Base-by-base conservation (phyloP, 1,140 invertebrate species). In the Brachionus rubens region DNA sequence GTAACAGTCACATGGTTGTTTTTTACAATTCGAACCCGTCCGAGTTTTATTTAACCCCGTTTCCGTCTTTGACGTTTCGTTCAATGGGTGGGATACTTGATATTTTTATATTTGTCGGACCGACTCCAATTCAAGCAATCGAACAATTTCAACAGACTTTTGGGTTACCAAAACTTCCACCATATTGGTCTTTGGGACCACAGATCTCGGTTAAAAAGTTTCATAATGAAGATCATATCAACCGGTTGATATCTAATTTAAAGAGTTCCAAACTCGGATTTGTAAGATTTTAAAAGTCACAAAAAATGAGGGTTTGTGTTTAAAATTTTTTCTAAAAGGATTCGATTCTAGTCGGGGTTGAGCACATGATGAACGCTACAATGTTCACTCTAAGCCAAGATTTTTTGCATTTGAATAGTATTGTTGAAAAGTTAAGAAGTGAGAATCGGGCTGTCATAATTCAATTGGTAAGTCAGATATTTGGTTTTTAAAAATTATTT, bases 111-210 rank as follows among this genome's bases (percentile, higher is more conserved):
- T 85, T 87, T 77, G 78, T 85, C 0, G 86, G 87, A 9, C 86
- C 86, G 16, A 83, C 78, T 0, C 86, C 86, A 24, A 83, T 83
- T 76, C 79, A 85, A 41, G 83, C 84, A 67, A 46, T 75, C 26
- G 50, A 43, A 24, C 46, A 62, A 33, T 56, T n/a, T 40, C 77
- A 77, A 40, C 76, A 72, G 68, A 41, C 68, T 30, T 81, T 87
- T 59, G 87, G 87, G 3, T 78, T 83, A 7, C 83, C 85, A 1
- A 80, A 80, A 75, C 81, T 87, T 78, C 86, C 86, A 12, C 86
- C 87, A 7, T 77, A 87, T 77, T 88, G 86, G 86, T 78, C 82
- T 1, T 78, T 87, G 14, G 87, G 87, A 24, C 86, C 87, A 78
- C 87, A 87, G 65, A 79, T 87, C 5, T 86, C 82, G 78, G 80